Evolutionary conservation across 2,888 invertebrate species (phyloP), one percentile per base, ranked within the genome.

Genomic region (Ophraella communa): DNA sequence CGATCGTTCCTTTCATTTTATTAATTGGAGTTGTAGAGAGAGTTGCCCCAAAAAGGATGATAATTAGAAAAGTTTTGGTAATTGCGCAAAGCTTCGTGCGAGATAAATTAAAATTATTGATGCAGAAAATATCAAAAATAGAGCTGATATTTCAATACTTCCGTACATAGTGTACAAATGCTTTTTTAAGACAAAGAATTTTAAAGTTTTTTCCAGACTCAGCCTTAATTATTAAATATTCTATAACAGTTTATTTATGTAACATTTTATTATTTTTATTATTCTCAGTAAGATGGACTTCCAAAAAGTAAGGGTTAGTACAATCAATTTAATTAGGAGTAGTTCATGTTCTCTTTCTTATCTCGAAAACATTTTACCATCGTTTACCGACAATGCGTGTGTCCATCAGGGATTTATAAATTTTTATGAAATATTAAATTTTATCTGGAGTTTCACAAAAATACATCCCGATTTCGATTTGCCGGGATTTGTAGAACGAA

Each of bases 61-160:
- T 64, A 64, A 59, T 64, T 64, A 64, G 64, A 64, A 59, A 64
- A 58, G n/a, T 49, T 62, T 62, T 44, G 39, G 39, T 62, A 51
- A 62, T 62, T 56, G 56, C 24, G 42, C 39, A 51, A 51, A 59
- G 51, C 51, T 33, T n/a, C 10, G 39, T 44, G 62, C 52, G 45
- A 44, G 42, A 51, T 39, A 51, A 56, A 56, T 42, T 42, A 30
- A 51, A 62, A 56, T 56, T 56, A 47, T 54, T 27, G 49, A 56
- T 56, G 51, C 11, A 42, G 35, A 51, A 30, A 33, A 57, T 27
- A 27, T 14, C 8, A 23, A 30, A 20, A 5, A 14, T 45, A 1
- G n/a, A 11, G 21, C 14, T 1, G 11, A 54, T 53, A 20, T 53
- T 53, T 53, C 8, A 54, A 18, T 42, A 30, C 14, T 33, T 30